These are phyloP conservation scores for Drosophila grimshawi DNA, from an alignment of 1,140 invertebrate species.

Conservation along the genomic window DNA sequence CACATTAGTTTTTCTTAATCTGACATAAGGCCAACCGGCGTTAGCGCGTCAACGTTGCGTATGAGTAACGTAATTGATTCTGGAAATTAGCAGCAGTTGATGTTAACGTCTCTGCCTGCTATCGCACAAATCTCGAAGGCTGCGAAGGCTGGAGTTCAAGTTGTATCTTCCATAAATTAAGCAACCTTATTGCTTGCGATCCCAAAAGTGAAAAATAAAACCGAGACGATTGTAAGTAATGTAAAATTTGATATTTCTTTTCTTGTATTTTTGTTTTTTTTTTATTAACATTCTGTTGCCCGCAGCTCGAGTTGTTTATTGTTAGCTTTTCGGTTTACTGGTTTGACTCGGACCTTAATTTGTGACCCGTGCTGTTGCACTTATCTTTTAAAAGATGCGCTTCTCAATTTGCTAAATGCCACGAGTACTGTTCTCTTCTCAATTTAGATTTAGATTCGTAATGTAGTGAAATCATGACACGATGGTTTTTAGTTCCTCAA, in stretches of 20 bases:
- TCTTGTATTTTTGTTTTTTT: slow-evolving; percentile 6
- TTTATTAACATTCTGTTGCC: slow-evolving; percentile 47
- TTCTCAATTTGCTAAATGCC: no score
- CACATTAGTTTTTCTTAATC: slow-evolving; percentile 69
- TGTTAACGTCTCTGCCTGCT: slow-evolving; percentile 25
- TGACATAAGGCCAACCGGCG: slow-evolving; percentile 61
- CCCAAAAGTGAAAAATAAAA: slow-evolving; percentile 22
- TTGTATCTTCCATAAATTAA: slow-evolving; percentile 59
- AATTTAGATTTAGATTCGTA: no score
- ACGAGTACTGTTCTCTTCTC: no score
- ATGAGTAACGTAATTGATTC: slow-evolving; percentile 78
- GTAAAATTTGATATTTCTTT: slow-evolving; percentile 16
- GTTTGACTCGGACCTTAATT: slow-evolving; percentile 66
- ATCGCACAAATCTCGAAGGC: slow-evolving; percentile 40
- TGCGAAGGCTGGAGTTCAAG: slow-evolving; percentile 74
- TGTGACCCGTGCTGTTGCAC: slow-evolving; percentile 43
- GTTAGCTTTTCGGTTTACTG: slow-evolving; percentile 58
- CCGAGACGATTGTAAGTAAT: slow-evolving; percentile 33
- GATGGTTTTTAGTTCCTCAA: no score
- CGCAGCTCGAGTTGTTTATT: slow-evolving; percentile 57
- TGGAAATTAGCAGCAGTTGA: slow-evolving; percentile 53
- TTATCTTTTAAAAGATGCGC: slow-evolving; percentile 14
- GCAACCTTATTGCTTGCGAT: slow-evolving; percentile 57
- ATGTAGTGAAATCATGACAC: no score
- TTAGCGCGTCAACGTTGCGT: slow-evolving; percentile 49